Percentiles rank a stretch among this genome's conserved stretches.
phyloP scores from a whole-genome alignment of 64 coral and sea anemone genomes.

The Dendrophyllia cribrosa region DNA sequence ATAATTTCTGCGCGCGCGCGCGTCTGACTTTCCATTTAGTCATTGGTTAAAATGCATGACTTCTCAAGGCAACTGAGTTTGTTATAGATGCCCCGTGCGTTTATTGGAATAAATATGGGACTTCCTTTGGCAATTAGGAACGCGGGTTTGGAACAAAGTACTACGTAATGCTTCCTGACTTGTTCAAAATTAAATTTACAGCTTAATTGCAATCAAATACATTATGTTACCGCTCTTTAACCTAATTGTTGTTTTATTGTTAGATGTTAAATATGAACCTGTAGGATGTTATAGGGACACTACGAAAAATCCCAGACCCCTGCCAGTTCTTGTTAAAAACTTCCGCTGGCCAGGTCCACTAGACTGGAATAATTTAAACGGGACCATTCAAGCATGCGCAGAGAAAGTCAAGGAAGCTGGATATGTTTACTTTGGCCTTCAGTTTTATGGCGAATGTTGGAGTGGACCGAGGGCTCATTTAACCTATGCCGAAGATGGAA shows the following conservation, averaged over 20 bases:
- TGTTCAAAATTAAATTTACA: too few species aligned
- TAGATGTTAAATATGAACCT: conserved; percentile 7
- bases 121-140: too few species aligned
- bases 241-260: neutral
- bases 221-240: too few species aligned
- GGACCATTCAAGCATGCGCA: conserved; percentile 57
- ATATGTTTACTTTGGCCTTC: conserved; percentile 64
- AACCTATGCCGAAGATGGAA: conserved; percentile 58
- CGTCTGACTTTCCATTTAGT: too few species aligned
- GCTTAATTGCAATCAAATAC: too few species aligned
- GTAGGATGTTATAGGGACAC: conserved; percentile 49
- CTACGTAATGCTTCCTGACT: too few species aligned
- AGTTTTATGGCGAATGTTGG: conserved; percentile 88
- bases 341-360: conserved; percentile 1
- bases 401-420: conserved; percentile 34
- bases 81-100: too few species aligned
- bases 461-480: conserved; percentile 52
- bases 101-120: too few species aligned
- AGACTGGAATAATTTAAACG: conserved; percentile 57
- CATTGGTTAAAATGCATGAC: too few species aligned
- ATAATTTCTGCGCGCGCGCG: too few species aligned
- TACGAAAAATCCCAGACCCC: neutral
- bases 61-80: too few species aligned
- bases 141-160: too few species aligned
- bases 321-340: conserved; percentile 46